Conservation (phyloP, 2,888 invertebrate species). For the Keiferia lycopersicella region DNA sequence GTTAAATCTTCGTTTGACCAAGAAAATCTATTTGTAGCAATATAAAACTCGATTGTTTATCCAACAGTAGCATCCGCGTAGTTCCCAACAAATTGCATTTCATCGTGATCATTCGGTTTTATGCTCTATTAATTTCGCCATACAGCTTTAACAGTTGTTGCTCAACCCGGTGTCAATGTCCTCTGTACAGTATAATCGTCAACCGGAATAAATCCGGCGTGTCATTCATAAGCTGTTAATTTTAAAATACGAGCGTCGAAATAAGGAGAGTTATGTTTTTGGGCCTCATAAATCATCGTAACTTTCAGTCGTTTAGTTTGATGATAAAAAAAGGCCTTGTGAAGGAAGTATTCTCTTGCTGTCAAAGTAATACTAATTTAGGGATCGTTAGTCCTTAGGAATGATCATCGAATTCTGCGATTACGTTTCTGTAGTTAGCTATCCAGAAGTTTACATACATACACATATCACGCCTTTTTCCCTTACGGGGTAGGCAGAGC, state of each 20-base stretch:
- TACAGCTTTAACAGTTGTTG: constrained; percentile 28
- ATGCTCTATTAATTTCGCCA: constrained; percentile 34
- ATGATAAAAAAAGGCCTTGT: too few relatives aligned
- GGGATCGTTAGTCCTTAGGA: too few relatives aligned
- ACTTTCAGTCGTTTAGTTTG: constrained; percentile 25
- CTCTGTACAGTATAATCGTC: constrained; percentile 30
- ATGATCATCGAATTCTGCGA: too few relatives aligned
- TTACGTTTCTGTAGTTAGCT: too few relatives aligned
- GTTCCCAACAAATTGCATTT: constrained; percentile 7
- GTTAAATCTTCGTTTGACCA: background rate
- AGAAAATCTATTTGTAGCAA: background rate
- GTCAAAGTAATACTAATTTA: too few relatives aligned
- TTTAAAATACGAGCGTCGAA: constrained; percentile 9
- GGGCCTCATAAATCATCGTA: constrained; percentile 23
- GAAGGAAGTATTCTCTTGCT: too few relatives aligned
- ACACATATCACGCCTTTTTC: too few relatives aligned
- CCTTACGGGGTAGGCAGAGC: too few relatives aligned
- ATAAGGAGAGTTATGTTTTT: background rate
- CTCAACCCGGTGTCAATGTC: constrained; percentile 37
- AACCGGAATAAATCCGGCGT: constrained; percentile 42
- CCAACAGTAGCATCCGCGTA: constrained; percentile 1
- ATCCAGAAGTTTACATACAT: too few relatives aligned
- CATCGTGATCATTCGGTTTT: constrained; percentile 30
- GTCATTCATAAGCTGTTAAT: constrained; percentile 36
- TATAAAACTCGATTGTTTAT: background rate